Base-by-base conservation (phyloP, 2,888 invertebrate species). In the Xanthia icteritia region DNA sequence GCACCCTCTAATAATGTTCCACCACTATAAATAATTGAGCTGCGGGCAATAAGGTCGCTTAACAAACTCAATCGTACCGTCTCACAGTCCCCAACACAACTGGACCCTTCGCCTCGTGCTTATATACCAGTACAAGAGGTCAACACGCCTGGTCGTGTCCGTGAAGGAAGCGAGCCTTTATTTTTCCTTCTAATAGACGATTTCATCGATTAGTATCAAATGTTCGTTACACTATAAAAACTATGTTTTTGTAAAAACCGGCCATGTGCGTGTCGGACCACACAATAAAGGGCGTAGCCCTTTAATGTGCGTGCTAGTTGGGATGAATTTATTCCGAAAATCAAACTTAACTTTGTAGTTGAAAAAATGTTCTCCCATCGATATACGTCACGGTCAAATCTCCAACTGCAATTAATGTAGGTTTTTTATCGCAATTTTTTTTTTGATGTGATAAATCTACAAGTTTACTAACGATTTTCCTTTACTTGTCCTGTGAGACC, bases 11-110 rank as follows among this genome's bases (percentile, higher is more conserved):
- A 83, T 83, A 83, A 84, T 78, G 72, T 82, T 74, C 81, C 70
- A 61, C 78, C 76, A 76, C 85, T 74, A 82, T 82, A 85, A 84
- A 85, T 84, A 84, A 85, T 82, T 65, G 73, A 76, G 76, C 68
- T 72, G 60, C 70, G 51, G 70, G 80, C 77, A 86, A 86, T 85
- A 78, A 81, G 68, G 68, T 82, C 69, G 73, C 81, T 81, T 85
- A 81, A 83, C 83, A 86, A 83, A 81, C 85, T 83, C 77, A 81
- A 83, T 86, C 76, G 74, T 69, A 79, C 56, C 74, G 58, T 54
- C 77, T 75, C 61, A 56, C 5, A 5, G 2, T 2, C 54, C 1
- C 87, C 72, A 79, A 51, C 42, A 58, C 58, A 48, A 27, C 54
- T 51, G 48, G 79, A 81, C 13, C 65, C 64, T 0, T 64, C 11